Percentiles rank a stretch among this genome's conserved stretches.
phyloP scores from a whole-genome alignment of 2,797 vertebrate genomes.

The Todus mexicanus region DNA sequence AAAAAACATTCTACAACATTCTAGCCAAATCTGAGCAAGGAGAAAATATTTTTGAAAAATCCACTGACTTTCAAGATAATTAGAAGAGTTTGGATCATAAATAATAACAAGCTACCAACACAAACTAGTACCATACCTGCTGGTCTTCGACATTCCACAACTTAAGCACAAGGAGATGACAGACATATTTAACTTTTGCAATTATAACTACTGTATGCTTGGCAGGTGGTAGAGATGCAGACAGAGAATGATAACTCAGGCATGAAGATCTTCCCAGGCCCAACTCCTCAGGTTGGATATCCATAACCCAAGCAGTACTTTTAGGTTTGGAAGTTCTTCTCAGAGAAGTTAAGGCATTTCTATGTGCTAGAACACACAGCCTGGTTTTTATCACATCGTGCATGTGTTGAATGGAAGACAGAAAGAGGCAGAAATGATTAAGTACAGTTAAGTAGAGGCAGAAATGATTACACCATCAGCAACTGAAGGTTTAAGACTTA shows the following conservation, averaged over 20 bases:
- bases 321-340: not conserved
- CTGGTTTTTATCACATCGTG: not conserved
- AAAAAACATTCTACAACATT: not conserved
- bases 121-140: slow-evolving; percentile 74
- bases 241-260: not conserved
- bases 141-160: slow-evolving; percentile 74
- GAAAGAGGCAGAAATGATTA: slow-evolving; percentile 59
- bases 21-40: not conserved
- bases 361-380: not conserved
- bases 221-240: not conserved
- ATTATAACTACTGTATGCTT: not conserved
- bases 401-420: not conserved
- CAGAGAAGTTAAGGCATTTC: not conserved
- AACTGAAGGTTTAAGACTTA: slow-evolving; percentile 71
- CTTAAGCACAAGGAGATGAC: slow-evolving; percentile 76
- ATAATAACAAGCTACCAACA: not conserved
- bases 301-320: slow-evolving; percentile 30
- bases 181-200: slow-evolving; percentile 73
- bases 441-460: slow-evolving; percentile 27
- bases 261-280: slow-evolving; percentile 10
- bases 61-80: not conserved
- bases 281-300: not conserved
- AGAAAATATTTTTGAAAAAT: not conserved
- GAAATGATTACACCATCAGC: slow-evolving; percentile 65
- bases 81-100: not conserved